Evolutionary conservation across 2,113 vertebrate genomes (phyloP).

Genomic region (Rhombomys opimus): DNA sequence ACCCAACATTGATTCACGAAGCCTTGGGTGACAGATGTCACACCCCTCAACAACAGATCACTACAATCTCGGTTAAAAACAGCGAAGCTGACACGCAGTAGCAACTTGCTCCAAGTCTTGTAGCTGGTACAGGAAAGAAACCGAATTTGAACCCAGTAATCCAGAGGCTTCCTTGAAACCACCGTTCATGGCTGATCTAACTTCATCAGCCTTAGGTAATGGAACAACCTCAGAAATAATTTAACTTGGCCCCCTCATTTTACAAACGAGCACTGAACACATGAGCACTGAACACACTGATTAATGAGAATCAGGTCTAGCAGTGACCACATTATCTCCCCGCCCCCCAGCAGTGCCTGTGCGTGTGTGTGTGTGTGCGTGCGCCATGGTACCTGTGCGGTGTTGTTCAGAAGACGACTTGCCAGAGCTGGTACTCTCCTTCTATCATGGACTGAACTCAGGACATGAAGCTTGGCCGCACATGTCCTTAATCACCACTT

Average conservation of each 20-base stretch:
- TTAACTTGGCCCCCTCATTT: neutral
- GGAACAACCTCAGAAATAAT: conserved; percentile 26
- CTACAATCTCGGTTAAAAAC: neutral
- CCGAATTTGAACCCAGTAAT: neutral
- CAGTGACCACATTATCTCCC: too few species aligned
- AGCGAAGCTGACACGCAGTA: neutral
- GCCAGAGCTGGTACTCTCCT: neutral
- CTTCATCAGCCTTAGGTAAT: neutral
- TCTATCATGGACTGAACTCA: neutral
- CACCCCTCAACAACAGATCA: neutral
- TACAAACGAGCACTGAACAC: too few species aligned
- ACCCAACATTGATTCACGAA: neutral
- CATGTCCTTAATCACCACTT: neutral
- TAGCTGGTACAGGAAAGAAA: neutral
- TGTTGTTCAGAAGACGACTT: neutral
- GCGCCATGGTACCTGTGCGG: neutral
- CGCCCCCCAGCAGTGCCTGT: too few species aligned
- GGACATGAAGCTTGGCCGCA: too few species aligned
- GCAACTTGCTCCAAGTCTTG: neutral
- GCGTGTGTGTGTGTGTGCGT: too few species aligned
- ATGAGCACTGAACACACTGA: neutral
- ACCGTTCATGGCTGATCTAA: neutral
- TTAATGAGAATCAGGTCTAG: neutral
- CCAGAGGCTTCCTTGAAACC: conserved; percentile 12
- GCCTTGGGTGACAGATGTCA: neutral